Evolutionary conservation across 2,888 invertebrate species (phyloP), one percentile per base, ranked within the genome.

Genomic region (Carabus problematicus): DNA sequence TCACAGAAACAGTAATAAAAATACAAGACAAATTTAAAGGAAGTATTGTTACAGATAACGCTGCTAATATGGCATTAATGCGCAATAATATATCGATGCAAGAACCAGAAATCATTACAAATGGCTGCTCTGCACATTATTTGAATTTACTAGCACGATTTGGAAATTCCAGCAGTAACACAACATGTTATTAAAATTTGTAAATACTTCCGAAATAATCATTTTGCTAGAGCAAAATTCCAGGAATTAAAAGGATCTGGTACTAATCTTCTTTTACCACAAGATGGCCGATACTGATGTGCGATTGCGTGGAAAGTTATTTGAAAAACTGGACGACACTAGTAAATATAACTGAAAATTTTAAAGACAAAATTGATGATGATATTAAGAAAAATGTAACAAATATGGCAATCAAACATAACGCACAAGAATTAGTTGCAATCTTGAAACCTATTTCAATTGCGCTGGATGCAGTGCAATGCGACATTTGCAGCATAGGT

Each of bases 281-380:
- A 29, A 29, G 29, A 29, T 6, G 29, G 2, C 3, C 29, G 29
- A n/a, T n/a, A n/a, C n/a, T n/a, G n/a, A 29, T 29, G 29, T 2
- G 29, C 6, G 29, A 29, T 29, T 29, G 29, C 6, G 2, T 29
- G 6, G 29, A 6, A 6, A 29, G 29, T 6, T 70, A 69, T 62
- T 19, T 70, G 40, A 56, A 64, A 45, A 68, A 71, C 39, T 68
- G 71, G 62, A 62, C 58, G 29, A 63, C 49, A 62, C 62, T 71
- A 14, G 19, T 66, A 6, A 19, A 64, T 18, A 55, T 63, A 40
- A 52, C 62, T 54, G 49, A 63, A 69, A 41, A 63, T 1, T 16
- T 62, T 63, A 45, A 49, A 62, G 45, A 69, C 8, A 40, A 55
- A 11, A 64, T 64, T 64, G 56, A 70, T 55, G 56, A 42, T 29